These are phyloP conservation scores for Oreonectes daqikongensis DNA, from an alignment of 2,797 vertebrate species.

Conservation along the genomic window DNA sequence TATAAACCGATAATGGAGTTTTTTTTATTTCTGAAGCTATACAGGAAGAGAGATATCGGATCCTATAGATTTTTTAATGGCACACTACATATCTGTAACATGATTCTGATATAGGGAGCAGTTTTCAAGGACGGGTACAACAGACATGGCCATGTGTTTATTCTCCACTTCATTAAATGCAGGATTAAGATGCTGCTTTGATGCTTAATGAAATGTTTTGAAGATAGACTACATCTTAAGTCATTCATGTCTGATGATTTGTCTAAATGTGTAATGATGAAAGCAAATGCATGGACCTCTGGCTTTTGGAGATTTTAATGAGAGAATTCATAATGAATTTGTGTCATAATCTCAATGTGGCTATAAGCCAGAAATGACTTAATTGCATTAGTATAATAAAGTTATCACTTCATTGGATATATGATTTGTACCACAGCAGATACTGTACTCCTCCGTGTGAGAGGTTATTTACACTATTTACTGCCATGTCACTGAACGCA, in stretches of 20 bases:
- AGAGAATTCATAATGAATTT: not conserved
- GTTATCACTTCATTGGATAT: not conserved
- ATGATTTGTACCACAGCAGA: not conserved
- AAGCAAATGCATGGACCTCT: not conserved
- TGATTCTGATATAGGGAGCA: slow-evolving; percentile 1
- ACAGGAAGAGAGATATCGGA: slow-evolving; percentile 20
- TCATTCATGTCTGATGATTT: not conserved
- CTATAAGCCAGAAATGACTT: not conserved
- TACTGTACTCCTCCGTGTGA: not conserved
- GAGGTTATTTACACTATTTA: not conserved
- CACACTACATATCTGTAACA: slow-evolving; percentile 12
- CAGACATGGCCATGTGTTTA: not conserved
- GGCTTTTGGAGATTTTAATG: not conserved
- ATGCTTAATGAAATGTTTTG: not conserved
- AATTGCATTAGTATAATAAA: slow-evolving; percentile 8
- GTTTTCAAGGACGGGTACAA: slow-evolving; percentile 8
- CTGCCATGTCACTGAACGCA: not conserved
- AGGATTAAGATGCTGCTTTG: not conserved
- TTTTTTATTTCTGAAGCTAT: not conserved
- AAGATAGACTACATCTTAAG: not conserved
- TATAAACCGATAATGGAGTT: not conserved
- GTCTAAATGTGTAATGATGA: not conserved
- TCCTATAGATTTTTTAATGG: slow-evolving; percentile 33
- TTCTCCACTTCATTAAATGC: slow-evolving; percentile 11
- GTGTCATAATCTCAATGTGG: slow-evolving; percentile 12